Base-by-base conservation (phyloP, 2,797 vertebrate species). In the Acrossocheilus fasciatus region DNA sequence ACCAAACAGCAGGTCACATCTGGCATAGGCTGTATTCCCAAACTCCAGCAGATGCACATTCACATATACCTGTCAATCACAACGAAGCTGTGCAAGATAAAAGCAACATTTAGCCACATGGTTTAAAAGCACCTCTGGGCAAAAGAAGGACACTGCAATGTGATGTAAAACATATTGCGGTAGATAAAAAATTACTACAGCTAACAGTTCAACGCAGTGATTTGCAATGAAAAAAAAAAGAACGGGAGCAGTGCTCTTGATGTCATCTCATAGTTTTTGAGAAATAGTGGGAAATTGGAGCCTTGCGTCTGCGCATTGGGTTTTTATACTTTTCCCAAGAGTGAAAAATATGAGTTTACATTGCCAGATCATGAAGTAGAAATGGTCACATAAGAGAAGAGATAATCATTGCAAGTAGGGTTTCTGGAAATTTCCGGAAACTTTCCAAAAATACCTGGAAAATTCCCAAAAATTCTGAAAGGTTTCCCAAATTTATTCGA, bases 1-100 rank as follows among this genome's bases (percentile, higher is more conserved):
- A 91, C 93, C 93, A 95, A 97, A 96, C 93, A 93, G 94, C 93
- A 90, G 92, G 93, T 93, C 94, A 95, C 96, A 96, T 96, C 96
- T 97, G 96, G 94, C 91, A 92, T 89, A 92, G 94, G 90, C 93
- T 93, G 91, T 84, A 70, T 88, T 87, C 66, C 45, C 88, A 70
- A 88, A 92, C 85, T 52, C 87, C 84, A 93, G 89, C 95, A 95
- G 94, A 93, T 95, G 94, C 91, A 86, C 50, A 41, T 34, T 82
- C 41, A 36, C 89, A 89, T 93, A 90, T 92, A 91, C 90, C 92
- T 93, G 94, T 92, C 93, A 93, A 81, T 92, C 91, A 91, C 74
- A 83, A 89, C 86, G 88, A 88, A 84, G 50, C 75, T 59, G 82
- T 72, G 87, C 85, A 82, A 78, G 90, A 91, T 92, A 91, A 94